Evolutionary conservation across 2,888 invertebrate species (phyloP).

Genomic region (Metallyticus violacea): DNA sequence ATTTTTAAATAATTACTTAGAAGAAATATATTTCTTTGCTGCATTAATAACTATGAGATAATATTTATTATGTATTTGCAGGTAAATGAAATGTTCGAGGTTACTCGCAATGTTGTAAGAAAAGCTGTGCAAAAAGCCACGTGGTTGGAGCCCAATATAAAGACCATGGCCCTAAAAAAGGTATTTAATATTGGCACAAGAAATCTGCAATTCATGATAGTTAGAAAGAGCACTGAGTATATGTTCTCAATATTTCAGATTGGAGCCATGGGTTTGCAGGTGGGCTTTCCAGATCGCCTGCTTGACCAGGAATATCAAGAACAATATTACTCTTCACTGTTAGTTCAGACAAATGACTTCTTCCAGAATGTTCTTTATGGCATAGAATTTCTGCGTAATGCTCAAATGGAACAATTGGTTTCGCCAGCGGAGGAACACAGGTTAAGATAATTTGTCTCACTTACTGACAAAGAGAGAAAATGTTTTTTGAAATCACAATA

Average conservation of each 20-base stretch:
- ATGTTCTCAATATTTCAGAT: slow-evolving; percentile 43
- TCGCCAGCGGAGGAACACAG: slow-evolving; percentile 44
- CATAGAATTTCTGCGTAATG: slow-evolving; percentile 47
- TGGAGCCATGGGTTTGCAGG: slow-evolving; percentile 45
- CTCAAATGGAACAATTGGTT: slow-evolving; percentile 45
- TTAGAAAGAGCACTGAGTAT: background rate
- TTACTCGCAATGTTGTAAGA: slow-evolving; percentile 38
- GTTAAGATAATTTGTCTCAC: no score
- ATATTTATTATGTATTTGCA: slow-evolving; percentile 23
- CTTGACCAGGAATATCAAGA: slow-evolving; percentile 44
- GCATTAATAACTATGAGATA: no score
- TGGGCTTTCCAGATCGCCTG: slow-evolving; percentile 47
- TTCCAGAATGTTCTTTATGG: slow-evolving; percentile 52
- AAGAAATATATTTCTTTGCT: no score
- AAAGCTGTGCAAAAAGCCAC: slow-evolving; percentile 37
- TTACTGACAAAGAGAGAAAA: no score
- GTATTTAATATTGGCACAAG: no score
- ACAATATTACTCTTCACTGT: slow-evolving; percentile 46
- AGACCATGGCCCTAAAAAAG: slow-evolving; percentile 44
- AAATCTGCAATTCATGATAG: no score
- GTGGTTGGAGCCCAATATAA: slow-evolving; percentile 38
- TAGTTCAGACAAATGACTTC: slow-evolving; percentile 51
- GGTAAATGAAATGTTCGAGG: slow-evolving; percentile 41
- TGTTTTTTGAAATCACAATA: no score
- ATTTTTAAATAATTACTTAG: no score